A percentile compares a stretch with the other conserved stretches of the same genome.
Conservation (phyloP, 92 coral and sea anemone species). For the Epizoanthus scotinus region DNA sequence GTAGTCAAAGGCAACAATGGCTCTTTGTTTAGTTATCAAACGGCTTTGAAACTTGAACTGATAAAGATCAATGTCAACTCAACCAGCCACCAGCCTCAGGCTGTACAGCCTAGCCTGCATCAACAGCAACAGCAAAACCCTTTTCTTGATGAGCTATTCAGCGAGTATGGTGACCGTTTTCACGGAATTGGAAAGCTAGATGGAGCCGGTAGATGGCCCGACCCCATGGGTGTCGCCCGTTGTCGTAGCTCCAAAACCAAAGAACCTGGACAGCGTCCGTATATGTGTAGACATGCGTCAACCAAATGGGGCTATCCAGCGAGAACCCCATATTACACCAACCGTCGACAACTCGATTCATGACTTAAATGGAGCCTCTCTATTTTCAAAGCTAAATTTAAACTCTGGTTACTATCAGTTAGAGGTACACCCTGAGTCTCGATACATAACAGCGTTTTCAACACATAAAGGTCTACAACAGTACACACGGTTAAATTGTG, state of each 20-base stretch:
- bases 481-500: slow-evolving; percentile 1
- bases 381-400: slow-evolving; percentile 14
- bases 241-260: not conserved
- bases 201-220: not conserved
- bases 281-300: slow-evolving; percentile 22
- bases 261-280: not conserved
- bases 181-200: not conserved
- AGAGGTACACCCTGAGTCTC: not conserved
- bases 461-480: slow-evolving; percentile 13
- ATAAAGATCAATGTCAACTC: too few relatives aligned
- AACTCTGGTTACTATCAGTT: slow-evolving; percentile 26
- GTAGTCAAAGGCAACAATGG: too few relatives aligned
- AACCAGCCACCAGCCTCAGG: too few relatives aligned
- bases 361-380: slow-evolving; percentile 13
- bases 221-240: not conserved
- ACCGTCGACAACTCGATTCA: slow-evolving; percentile 19
- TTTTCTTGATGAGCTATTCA: too few relatives aligned
- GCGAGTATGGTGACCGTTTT: too few relatives aligned
- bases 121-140: too few relatives aligned
- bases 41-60: too few relatives aligned
- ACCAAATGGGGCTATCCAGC: slow-evolving; percentile 1
- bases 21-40: too few relatives aligned
- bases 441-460: slow-evolving; percentile 6
- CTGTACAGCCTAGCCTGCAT: too few relatives aligned
- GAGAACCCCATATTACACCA: slow-evolving; percentile 20